Percentiles rank a stretch among this genome's conserved stretches.
phyloP scores from a whole-genome alignment of 92 coral and sea anemone genomes.

The Umimayanthus chanpuru region DNA sequence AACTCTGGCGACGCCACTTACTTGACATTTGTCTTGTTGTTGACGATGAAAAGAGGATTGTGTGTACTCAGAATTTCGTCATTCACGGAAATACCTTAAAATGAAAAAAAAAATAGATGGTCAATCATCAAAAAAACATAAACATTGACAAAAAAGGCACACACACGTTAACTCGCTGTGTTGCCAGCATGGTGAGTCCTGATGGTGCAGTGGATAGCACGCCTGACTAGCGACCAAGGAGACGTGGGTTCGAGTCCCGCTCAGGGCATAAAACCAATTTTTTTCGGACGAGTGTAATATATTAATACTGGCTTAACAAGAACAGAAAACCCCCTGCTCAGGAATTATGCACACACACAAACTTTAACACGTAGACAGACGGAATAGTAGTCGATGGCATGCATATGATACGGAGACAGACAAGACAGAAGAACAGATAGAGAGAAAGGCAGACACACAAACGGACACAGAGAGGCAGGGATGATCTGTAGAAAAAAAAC shows the following conservation, averaged over 20 bases:
- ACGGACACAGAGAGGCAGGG: background rate
- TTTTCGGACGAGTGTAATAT: no score
- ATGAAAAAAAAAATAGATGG: background rate
- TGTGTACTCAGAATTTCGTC: conserved; percentile 94
- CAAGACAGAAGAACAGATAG: background rate
- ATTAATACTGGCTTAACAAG: no score
- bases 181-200: no score
- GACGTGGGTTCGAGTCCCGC: no score
- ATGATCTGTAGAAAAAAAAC: no score
- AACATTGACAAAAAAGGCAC: background rate
- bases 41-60: conserved; percentile 97
- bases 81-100: conserved; percentile 93
- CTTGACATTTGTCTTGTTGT: conserved; percentile 99
- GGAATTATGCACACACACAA: no score
- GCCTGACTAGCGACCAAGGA: no score
- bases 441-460: background rate
- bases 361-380: background rate
- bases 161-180: no score
- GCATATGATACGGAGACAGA: background rate
- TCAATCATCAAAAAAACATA: background rate
- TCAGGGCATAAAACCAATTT: no score
- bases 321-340: no score
- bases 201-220: no score
- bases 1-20: conserved; percentile 47
- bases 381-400: background rate